Evolutionary conservation across 2,113 vertebrate genomes (phyloP), one percentile per base, ranked within the genome.

Genomic region (Colossoma macropomum): DNA sequence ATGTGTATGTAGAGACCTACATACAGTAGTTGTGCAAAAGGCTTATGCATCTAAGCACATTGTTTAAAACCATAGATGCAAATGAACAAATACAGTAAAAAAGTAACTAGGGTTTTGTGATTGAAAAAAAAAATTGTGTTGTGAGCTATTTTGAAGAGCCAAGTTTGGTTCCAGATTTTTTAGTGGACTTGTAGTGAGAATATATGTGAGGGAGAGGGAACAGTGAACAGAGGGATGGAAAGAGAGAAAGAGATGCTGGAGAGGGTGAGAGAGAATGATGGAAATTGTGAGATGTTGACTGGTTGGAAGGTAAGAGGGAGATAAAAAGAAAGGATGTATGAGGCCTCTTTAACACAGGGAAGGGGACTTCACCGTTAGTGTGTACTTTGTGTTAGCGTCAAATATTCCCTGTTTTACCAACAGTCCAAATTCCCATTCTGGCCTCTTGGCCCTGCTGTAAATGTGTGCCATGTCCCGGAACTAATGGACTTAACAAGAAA

Each of bases 381-480:
- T 95, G 94, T 92, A 91, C 90, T 93, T 89, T 94, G 87, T 62
- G 73, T 82, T 65, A 90, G 87, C 86, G 87, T 91, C 91, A 93
- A 93, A 94, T 94, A 94, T 95, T 93, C 90, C 19, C 77, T 91
- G 92, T 95, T 95, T 93, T 93, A 93, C 93, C 90, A 95, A 93
- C 93, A 93, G 92, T 92, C 92, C 89, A 93, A 93, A 94, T 93
- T 95, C 92, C 91, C 91, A 88, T 91, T 93, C 90, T 93, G 89
- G 88, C 87, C 90, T 91, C 87, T 91, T 87, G 86, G 85, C 88
- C 80, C 87, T 68, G 28, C 82, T 86, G 90, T 93, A 92, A 95
- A 95, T 93, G 93, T 91, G 92, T 77, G 88, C 93, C 80, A 71
- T 91, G 92, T 94, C 90, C 90, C 76, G 93, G 93, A 95, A 95